Percentiles rank a stretch among this genome's conserved stretches.
These are phyloP conservation scores for Cantharis nigra DNA, from an alignment of 2,888 invertebrate species.

Conservation along the genomic window DNA sequence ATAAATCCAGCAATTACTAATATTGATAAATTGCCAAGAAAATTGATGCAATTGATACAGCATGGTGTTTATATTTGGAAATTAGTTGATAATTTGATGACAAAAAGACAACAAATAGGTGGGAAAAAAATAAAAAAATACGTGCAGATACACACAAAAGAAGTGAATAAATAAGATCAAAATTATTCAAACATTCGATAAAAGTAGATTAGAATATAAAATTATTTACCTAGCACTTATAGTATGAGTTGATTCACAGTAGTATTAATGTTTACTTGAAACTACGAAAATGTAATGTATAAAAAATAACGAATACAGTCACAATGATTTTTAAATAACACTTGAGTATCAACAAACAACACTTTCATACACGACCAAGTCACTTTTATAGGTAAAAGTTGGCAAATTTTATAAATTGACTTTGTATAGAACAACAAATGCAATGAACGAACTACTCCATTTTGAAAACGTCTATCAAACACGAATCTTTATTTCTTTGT, in stretches of 20 bases:
- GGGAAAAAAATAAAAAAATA: not conserved
- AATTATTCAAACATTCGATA: not conserved
- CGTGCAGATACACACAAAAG: not conserved
- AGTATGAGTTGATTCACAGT: slow-evolving; percentile 27
- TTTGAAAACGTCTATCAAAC: slow-evolving; percentile 51
- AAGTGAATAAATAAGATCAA: not conserved
- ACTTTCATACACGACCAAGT: slow-evolving; percentile 18
- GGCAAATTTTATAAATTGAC: slow-evolving; percentile 7
- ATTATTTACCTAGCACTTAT: slow-evolving; percentile 1
- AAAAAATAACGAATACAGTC: not conserved
- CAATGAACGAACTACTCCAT: slow-evolving; percentile 50
- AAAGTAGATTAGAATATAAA: not conserved
- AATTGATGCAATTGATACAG: not conserved
- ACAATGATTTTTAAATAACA: slow-evolving; percentile 20
- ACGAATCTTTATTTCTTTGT: slow-evolving; percentile 47
- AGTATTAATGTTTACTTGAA: slow-evolving; percentile 12
- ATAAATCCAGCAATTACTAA: not conserved
- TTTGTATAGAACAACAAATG: slow-evolving; percentile 46
- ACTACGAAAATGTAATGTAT: slow-evolving; percentile 17
- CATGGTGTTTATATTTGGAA: not conserved
- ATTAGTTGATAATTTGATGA: not conserved
- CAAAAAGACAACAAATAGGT: not conserved
- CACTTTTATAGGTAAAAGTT: slow-evolving; percentile 8
- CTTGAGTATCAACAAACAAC: slow-evolving; percentile 7
- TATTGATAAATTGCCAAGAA: not conserved